Evolutionary conservation across 2,797 vertebrate genomes (phyloP).

Genomic region (Sebastes miniatus): DNA sequence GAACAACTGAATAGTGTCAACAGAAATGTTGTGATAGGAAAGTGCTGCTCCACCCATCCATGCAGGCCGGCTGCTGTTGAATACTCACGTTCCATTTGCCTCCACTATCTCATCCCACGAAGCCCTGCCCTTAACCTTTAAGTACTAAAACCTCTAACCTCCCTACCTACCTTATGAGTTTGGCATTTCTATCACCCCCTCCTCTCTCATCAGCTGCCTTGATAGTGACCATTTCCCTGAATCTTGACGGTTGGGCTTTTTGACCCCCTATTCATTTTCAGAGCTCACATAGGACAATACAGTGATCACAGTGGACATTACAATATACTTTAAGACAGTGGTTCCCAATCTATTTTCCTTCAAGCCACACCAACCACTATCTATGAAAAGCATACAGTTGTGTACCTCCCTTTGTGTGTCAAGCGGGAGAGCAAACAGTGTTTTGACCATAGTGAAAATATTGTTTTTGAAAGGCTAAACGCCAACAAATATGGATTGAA

Average conservation of each 20-base stretch:
- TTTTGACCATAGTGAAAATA: too few species aligned
- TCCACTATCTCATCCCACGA: conserved; percentile 37
- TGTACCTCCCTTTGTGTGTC: too few species aligned
- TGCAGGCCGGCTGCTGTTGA: conserved; percentile 43
- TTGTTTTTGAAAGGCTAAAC: too few species aligned
- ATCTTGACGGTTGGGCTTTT: conserved; percentile 64
- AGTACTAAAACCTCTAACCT: conserved; percentile 69
- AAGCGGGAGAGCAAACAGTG: too few species aligned
- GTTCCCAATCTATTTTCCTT: too few species aligned
- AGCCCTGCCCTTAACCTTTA: conserved; percentile 44
- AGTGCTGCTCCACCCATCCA: conserved; percentile 79
- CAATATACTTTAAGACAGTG: background rate
- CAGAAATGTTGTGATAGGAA: conserved; percentile 10
- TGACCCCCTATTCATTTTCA: conserved; percentile 38
- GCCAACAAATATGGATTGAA: too few species aligned
- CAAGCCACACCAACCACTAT: too few species aligned
- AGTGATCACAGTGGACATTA: background rate
- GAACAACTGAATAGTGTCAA: background rate
- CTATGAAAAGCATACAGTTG: too few species aligned
- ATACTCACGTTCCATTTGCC: conserved; percentile 52
- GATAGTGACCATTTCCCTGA: conserved; percentile 28
- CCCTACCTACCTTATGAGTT: conserved; percentile 42
- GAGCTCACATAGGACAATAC: background rate
- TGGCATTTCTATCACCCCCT: conserved; percentile 35
- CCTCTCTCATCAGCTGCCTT: conserved; percentile 10